Base-by-base conservation (phyloP, 2,797 vertebrate species). In the Falco cherrug region DNA sequence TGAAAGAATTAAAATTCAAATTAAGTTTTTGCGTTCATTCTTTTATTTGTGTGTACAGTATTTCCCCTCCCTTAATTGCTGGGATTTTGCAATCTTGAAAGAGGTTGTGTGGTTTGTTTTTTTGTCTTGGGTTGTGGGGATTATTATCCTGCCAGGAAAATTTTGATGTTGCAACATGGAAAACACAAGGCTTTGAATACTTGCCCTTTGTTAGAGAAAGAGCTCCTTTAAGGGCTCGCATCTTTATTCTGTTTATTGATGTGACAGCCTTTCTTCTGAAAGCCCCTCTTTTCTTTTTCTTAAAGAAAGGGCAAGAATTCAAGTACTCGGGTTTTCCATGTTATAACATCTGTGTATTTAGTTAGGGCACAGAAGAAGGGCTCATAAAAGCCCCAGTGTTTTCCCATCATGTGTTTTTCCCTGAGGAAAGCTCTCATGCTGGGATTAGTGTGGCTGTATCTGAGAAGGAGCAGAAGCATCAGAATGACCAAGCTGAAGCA, bases 111-210 rank as follows among this genome's bases (percentile, higher is more conserved):
- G 41, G 6, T 17, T 43, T 37, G 9, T 45, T 14, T 21, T 94
- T 92, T 95, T 93, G 53, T 91, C 85, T 67, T 81, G 45, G 29
- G 50, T 92, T 89, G 47, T 91, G 45, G 91, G 82, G 84, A 71
- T 47, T 28, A 77, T 91, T 95, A 96, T 93, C 70, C 79, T 96
- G 94, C 97, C 94, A 97, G 97, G 97, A 97, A 97, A 94, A 93
- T 93, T 95, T 93, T 94, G 89, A 69, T 95, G 90, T 96, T 95
- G 86, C 92, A 87, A 94, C 74, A 75, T 92, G 85, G 95, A 95
- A 94, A 93, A 86, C 75, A 71, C 68, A 89, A 87, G 92, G 75
- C 59, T 84, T 95, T 96, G 84, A 97, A 81, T 95, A 79, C 73
- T 97, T 93, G 93, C 45, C 65, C 87, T 87, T 93, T 94, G 83